Evolutionary conservation across 2,113 vertebrate genomes (phyloP).

Genomic region (Alethe diademata): DNA sequence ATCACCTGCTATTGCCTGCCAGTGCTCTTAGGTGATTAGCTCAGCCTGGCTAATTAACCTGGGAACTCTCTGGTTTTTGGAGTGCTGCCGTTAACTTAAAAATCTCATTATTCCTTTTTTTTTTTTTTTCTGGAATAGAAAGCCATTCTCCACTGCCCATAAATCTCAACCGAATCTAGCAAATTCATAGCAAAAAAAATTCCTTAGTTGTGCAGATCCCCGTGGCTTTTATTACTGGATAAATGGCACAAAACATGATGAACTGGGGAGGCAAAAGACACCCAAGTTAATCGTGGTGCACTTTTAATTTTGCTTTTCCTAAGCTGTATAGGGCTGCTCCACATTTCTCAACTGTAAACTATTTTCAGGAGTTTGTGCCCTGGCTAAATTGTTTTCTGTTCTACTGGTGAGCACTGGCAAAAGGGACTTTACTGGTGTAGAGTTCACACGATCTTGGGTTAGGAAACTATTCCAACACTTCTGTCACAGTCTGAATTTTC

Average conservation of each 20-base stretch:
- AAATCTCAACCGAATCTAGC: not conserved
- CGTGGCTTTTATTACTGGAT: not conserved
- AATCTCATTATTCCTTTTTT: not conserved
- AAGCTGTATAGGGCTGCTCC: not conserved
- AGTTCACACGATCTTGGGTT: rapidly evolving
- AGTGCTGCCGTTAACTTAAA: not conserved
- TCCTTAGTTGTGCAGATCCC: not conserved
- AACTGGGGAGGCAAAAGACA: not conserved
- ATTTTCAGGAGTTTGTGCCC: slow-evolving; percentile 1
- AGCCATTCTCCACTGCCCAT: not conserved
- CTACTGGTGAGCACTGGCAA: not conserved
- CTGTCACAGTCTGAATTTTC: not conserved
- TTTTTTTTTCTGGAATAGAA: not conserved
- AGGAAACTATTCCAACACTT: not conserved
- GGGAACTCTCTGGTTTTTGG: not conserved
- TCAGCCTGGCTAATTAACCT: slow-evolving; percentile 23
- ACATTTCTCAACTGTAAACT: not conserved
- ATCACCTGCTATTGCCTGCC: not conserved
- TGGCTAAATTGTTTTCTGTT: slow-evolving; percentile 19
- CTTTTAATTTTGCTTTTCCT: not conserved
- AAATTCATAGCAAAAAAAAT: not conserved
- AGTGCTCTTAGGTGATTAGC: slow-evolving; percentile 33
- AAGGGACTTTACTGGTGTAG: not conserved
- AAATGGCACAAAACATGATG: not conserved
- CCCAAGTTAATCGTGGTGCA: not conserved